Evolutionary conservation across 2,888 invertebrate species (phyloP).

Genomic region (Heliconius erato): DNA sequence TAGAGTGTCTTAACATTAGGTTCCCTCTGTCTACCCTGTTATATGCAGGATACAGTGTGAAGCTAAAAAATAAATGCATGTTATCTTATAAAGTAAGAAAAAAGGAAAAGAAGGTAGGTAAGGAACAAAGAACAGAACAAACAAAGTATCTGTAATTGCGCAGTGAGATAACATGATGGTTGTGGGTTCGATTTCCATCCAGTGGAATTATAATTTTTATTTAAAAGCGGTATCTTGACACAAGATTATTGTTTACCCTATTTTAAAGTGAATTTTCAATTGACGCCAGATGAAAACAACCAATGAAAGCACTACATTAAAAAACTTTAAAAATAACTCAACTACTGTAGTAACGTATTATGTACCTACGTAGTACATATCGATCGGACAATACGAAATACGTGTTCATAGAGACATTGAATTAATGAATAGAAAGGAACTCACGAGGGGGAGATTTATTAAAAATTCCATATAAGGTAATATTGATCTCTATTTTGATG

Average conservation of each 20-base stretch:
- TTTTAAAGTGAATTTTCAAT: no score
- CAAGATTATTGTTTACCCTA: no score
- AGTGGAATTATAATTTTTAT: no score
- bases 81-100: no score
- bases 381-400: not conserved
- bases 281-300: no score
- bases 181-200: no score
- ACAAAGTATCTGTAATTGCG: not conserved
- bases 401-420: slow-evolving; percentile 8
- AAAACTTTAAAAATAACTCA: not conserved
- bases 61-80: not conserved
- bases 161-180: not conserved
- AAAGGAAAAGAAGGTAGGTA: no score
- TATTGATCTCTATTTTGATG: no score
- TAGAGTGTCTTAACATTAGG: not conserved
- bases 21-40: no score
- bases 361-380: not conserved
- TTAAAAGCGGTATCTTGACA: no score
- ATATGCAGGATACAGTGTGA: not conserved
- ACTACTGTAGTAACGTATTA: not conserved
- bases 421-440: not conserved
- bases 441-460: not conserved
- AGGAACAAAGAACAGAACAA: not conserved
- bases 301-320: not conserved
- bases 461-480: not conserved